Evolutionary conservation across 2,888 invertebrate genomes (phyloP), one percentile per base, ranked within the genome.

Genomic region (Drosophila neonasuta): DNA sequence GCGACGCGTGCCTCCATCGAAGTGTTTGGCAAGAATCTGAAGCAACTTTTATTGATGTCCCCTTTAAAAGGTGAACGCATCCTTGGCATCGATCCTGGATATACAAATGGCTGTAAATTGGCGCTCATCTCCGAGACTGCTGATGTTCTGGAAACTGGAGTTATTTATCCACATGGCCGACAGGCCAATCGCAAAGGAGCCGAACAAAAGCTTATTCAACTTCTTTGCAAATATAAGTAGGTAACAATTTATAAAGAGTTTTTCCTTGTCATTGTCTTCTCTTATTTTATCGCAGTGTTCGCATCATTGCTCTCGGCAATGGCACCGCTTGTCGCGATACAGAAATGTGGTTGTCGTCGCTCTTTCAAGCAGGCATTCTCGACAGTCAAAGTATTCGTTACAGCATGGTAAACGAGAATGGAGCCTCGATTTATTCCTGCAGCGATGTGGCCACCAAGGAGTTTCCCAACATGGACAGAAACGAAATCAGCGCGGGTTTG

Each of bases 351-450:
- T 86, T 96, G 10, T 91, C 94, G 0, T 88, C 92, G 46, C 89
- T 95, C 34, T 95, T 95, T 51, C 88, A 92, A 52, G 86, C 88
- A 0, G 91, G 92, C 1, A 88, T 91, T 56, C 93, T 97, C 71
- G 92, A 92, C 65, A 91, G 92, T 8, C 90, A 91, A 50, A 79
- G 83, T 7, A 91, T 93, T 50, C 93, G 93, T 1, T 95, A 95
- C 77, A 94, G 96, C 49, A 97, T 98, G 75, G 96, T 98, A 0
- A 95, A 95, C 56, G 98, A 98, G 91, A 94, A 95, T 86, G 98
- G 98, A 0, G 97, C 97, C 0, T 98, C 97, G 1, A 95, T 97
- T 81, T 98, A 98, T 90, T 97, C 97, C 10, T 95, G 97, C 64
- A 95, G 97, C 74, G 92, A 94, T 48, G 94, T 96, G 88, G 98